phyloP scores from a whole-genome alignment of 2,113 vertebrate genomes.

The Oreocharis arfaki region DNA sequence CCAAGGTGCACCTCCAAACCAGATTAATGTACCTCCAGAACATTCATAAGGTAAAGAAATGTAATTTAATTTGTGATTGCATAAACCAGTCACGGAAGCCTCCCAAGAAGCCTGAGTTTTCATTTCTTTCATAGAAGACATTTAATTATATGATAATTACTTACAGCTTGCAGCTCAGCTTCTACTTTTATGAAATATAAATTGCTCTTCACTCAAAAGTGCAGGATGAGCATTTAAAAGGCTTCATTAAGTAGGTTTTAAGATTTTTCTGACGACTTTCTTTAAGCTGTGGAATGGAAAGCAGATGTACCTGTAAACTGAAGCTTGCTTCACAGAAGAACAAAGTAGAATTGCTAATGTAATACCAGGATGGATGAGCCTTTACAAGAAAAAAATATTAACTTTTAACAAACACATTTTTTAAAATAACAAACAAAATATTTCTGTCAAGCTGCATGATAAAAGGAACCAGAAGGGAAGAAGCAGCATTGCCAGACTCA shows the following conservation, averaged over 20 bases:
- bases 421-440: slow-evolving; percentile 34
- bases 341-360: slow-evolving; percentile 53
- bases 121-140: slow-evolving; percentile 70
- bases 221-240: slow-evolving; percentile 74
- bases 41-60: slow-evolving; percentile 59
- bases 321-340: slow-evolving; percentile 40
- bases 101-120: slow-evolving; percentile 65
- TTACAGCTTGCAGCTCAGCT: slow-evolving; percentile 73
- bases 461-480: neutral
- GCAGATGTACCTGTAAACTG: slow-evolving; percentile 62
- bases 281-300: slow-evolving; percentile 51
- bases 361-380: slow-evolving; percentile 20
- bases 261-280: slow-evolving; percentile 61
- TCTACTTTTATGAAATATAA: slow-evolving; percentile 77
- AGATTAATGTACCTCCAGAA: slow-evolving; percentile 41
- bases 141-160: slow-evolving; percentile 81
- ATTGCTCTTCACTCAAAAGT: slow-evolving; percentile 76
- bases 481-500: neutral
- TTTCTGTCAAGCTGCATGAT: neutral
- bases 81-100: slow-evolving; percentile 64
- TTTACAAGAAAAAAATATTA: slow-evolving; percentile 26
- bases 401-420: slow-evolving; percentile 48
- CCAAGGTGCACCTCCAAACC: slow-evolving; percentile 16
- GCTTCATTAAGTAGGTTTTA: slow-evolving; percentile 70
- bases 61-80: slow-evolving; percentile 69